Evolutionary conservation across 2,888 invertebrate species (phyloP).

Genomic region (Drosophila barbarae): DNA sequence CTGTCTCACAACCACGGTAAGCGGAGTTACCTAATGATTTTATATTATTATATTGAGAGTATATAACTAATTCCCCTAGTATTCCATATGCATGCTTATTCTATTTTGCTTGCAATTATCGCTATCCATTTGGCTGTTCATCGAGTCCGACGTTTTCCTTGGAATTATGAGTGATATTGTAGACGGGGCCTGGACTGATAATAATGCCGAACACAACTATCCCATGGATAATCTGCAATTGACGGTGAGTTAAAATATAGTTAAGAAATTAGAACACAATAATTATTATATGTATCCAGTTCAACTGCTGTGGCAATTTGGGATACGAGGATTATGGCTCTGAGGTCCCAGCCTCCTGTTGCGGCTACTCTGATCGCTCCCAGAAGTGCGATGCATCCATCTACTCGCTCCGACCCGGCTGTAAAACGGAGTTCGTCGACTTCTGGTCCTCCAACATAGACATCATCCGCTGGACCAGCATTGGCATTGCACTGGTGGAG

Average conservation of each 20-base stretch:
- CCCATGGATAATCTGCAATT: slow-evolving; percentile 76
- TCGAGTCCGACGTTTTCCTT: slow-evolving; percentile 82
- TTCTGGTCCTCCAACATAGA: slow-evolving; percentile 72
- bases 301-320: slow-evolving; percentile 73
- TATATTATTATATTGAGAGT: neutral
- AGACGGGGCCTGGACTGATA: slow-evolving; percentile 77
- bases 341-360: slow-evolving; percentile 71
- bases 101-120: slow-evolving; percentile 87
- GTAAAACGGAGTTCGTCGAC: slow-evolving; percentile 77
- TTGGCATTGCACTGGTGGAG: slow-evolving; percentile 86
- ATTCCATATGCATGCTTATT: slow-evolving; percentile 85
- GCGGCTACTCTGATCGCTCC: slow-evolving; percentile 60
- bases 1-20: slow-evolving; percentile 90
- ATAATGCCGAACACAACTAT: slow-evolving; percentile 51
- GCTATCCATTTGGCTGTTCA: slow-evolving; percentile 85
- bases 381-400: slow-evolving; percentile 46
- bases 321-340: slow-evolving; percentile 51
- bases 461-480: slow-evolving; percentile 84
- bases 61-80: slow-evolving; percentile 80
- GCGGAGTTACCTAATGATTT: slow-evolving; percentile 54
- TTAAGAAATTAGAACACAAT: neutral
- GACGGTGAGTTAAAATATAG: slow-evolving; percentile 59
- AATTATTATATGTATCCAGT: slow-evolving; percentile 44
- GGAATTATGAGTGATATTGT: slow-evolving; percentile 81
- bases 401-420: slow-evolving; percentile 56